Evolutionary conservation across 2,888 invertebrate genomes (phyloP), one percentile per base, ranked within the genome.

Genomic region (Teleogryllus oceanicus): DNA sequence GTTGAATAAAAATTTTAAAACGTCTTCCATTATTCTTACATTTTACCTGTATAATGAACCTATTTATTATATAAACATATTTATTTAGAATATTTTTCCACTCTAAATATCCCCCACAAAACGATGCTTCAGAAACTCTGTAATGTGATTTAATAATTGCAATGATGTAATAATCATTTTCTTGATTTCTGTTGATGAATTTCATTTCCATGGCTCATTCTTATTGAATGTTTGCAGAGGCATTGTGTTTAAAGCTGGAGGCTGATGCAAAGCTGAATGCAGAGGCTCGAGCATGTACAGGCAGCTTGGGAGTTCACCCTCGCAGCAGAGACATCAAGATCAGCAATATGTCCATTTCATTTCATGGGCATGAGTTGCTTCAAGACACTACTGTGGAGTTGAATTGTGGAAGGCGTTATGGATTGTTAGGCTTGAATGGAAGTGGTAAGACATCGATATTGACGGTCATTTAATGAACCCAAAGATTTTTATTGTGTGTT

Each of bases 301-400:
- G 99, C 18, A 94, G 96, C 0, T 88, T 98, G 83, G 97, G 96
- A 0, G 96, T 98, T 12, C 98, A 99, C 88, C 96, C 96, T 4
- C 94, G 97, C 84, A 96, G 98, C 81, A 91, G 99, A 84, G 99
- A 99, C 87, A 91, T 99, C 80, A 99, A 99, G 89, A 96, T 99
- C 83, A 95, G 94, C 82, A 97, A 95, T 86, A 94, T 99, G 86
- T 97, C 98, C 62, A 96, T 99, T 84, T 98, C 98, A 77, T 99
- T 99, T 89, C 98, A 99, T 86, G 99, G 99, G 82, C 93, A 94
- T 85, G 99, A 99, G 88, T 90, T 99, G 84, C 91, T 99, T 80
- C 95, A 95, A 86, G 99, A 99, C 87, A 97, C 99, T 2, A 92
- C 95, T 87, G 90, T 99, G 50, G 99, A 99, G 89, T 91, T 99